Conservation (phyloP, 2,797 vertebrate species). For the Malurus leucopterus region DNA sequence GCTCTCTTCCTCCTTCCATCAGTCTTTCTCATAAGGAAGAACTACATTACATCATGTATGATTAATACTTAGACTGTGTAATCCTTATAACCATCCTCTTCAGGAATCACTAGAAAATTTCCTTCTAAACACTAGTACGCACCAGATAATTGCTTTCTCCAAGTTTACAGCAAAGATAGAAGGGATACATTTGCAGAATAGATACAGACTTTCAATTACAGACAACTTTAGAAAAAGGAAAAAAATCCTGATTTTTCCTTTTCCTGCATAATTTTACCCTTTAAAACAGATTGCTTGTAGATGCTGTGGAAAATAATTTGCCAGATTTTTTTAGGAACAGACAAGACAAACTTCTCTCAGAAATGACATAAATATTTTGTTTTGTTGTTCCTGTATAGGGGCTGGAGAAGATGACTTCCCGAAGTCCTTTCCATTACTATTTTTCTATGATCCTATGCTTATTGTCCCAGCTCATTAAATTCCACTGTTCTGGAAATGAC, state of each 20-base stretch:
- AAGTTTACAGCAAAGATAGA: not conserved
- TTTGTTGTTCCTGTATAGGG: not conserved
- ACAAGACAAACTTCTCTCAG: not conserved
- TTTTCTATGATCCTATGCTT: slow-evolving; percentile 4
- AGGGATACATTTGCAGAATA: not conserved
- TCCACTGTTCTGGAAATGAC: slow-evolving; percentile 30
- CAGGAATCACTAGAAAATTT: not conserved
- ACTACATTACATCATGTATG: not conserved
- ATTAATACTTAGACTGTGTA: not conserved
- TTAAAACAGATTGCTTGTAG: not conserved
- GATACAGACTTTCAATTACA: not conserved
- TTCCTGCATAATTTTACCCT: not conserved
- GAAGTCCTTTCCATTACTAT: not conserved
- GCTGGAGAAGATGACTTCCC: not conserved
- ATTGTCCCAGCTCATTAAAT: slow-evolving; percentile 20
- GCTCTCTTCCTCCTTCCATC: not conserved
- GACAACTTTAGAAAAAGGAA: not conserved
- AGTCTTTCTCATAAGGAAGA: not conserved
- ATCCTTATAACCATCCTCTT: not conserved
- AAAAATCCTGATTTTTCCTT: not conserved
- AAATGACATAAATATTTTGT: not conserved
- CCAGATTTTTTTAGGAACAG: not conserved
- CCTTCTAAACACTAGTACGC: not conserved
- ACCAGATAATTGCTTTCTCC: not conserved
- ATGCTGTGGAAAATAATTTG: not conserved